Evolutionary conservation across 2,797 vertebrate genomes (phyloP).

Genomic region (Acanthopagrus latus): DNA sequence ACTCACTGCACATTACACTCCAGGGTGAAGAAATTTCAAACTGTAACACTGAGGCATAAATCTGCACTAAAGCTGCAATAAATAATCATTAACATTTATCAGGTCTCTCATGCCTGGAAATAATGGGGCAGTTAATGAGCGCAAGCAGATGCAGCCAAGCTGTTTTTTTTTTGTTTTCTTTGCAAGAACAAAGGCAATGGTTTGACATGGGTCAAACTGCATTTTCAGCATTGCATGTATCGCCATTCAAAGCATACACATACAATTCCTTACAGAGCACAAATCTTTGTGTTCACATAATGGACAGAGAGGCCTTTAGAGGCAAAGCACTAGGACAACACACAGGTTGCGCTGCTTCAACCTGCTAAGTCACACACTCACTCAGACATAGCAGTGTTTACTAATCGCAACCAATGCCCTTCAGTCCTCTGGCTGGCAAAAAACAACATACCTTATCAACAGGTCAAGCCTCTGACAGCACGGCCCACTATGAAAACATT

Average conservation of each 20-base stretch:
- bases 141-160: slow-evolving; percentile 38
- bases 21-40: slow-evolving; percentile 38
- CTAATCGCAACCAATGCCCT: slow-evolving; percentile 57
- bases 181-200: slow-evolving; percentile 56
- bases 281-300: slow-evolving; percentile 82
- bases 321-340: slow-evolving; percentile 57
- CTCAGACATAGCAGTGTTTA: slow-evolving; percentile 55
- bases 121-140: slow-evolving; percentile 38
- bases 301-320: slow-evolving; percentile 64
- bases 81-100: slow-evolving; percentile 46
- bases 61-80: slow-evolving; percentile 36
- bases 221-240: slow-evolving; percentile 69
- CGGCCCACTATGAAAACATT: slow-evolving; percentile 53
- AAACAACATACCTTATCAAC: slow-evolving; percentile 57
- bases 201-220: slow-evolving; percentile 66
- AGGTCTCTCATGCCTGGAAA: slow-evolving; percentile 33
- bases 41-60: slow-evolving; percentile 40
- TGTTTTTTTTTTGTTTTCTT: slow-evolving; percentile 15
- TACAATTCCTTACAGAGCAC: slow-evolving; percentile 64
- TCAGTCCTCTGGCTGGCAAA: slow-evolving; percentile 45
- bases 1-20: slow-evolving; percentile 18
- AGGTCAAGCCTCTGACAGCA: slow-evolving; percentile 50
- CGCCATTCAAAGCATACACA: slow-evolving; percentile 56
- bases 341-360: slow-evolving; percentile 66
- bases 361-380: slow-evolving; percentile 62